A percentile compares a stretch with the other conserved stretches of the same genome.
Evolutionary conservation across 2,113 vertebrate species (phyloP).

Genomic region (Phylloscopus trochiloides): DNA sequence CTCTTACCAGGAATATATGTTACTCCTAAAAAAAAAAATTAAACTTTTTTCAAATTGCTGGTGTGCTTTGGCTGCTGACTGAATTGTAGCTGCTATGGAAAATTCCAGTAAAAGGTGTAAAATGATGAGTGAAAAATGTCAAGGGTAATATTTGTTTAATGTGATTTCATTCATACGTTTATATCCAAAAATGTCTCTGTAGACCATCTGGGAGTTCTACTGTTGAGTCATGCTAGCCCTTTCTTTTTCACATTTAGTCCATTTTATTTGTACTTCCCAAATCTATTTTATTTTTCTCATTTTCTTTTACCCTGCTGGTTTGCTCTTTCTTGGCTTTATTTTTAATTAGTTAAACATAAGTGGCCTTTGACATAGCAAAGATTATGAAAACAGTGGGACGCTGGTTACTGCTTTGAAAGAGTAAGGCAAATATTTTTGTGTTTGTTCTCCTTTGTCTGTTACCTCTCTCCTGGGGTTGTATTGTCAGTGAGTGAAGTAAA

Average conservation of each 20-base stretch:
- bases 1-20: neutral
- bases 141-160: conserved; percentile 18
- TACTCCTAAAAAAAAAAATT: neutral
- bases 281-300: conserved; percentile 45
- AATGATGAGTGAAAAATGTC: conserved; percentile 22
- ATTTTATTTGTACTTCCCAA: conserved; percentile 42
- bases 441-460: conserved; percentile 31
- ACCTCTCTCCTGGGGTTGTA: conserved; percentile 12
- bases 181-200: conserved; percentile 14
- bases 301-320: conserved; percentile 46
- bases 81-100: neutral
- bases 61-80: neutral
- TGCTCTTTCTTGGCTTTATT: conserved; percentile 55
- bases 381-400: conserved; percentile 54
- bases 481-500: conserved; percentile 15
- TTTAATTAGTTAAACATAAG: conserved; percentile 63
- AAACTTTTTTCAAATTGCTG: neutral
- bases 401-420: conserved; percentile 35
- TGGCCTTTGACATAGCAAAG: conserved; percentile 58
- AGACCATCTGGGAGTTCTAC: conserved; percentile 7
- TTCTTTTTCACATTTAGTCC: conserved; percentile 37
- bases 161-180: conserved; percentile 32
- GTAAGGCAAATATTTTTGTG: conserved; percentile 53
- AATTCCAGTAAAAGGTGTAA: conserved; percentile 39
- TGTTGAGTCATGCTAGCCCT: conserved; percentile 46